These are phyloP conservation scores for Austrolebias charrua DNA, from an alignment of 2,797 vertebrate species.

Conservation along the genomic window DNA sequence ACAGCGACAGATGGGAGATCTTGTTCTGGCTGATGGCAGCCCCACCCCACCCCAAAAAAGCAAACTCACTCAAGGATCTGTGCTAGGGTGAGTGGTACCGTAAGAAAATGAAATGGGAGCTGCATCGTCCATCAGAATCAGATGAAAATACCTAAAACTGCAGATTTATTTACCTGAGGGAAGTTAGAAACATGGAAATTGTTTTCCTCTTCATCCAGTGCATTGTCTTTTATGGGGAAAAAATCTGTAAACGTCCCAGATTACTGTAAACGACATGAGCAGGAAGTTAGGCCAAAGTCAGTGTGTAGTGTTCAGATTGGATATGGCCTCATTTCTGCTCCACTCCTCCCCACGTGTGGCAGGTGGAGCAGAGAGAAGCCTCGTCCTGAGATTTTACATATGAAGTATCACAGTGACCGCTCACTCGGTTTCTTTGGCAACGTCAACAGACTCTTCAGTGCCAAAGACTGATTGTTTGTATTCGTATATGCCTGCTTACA, in stretches of 20 bases:
- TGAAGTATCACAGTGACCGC: slow-evolving; percentile 62
- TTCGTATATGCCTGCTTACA: slow-evolving; percentile 14
- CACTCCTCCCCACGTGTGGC: slow-evolving; percentile 12
- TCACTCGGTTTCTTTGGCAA: slow-evolving; percentile 61
- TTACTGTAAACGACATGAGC: neutral
- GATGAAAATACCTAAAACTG: neutral
- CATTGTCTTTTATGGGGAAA: neutral
- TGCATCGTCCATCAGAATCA: slow-evolving; percentile 5
- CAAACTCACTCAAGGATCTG: neutral
- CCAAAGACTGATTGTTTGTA: slow-evolving; percentile 10
- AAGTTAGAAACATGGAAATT: neutral
- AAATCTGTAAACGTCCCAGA: neutral
- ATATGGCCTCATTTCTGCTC: slow-evolving; percentile 1
- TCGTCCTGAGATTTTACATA: slow-evolving; percentile 69
- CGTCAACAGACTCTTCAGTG: slow-evolving; percentile 45
- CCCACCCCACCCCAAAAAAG: slow-evolving; percentile 3
- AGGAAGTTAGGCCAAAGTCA: neutral
- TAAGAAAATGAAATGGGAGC: slow-evolving; percentile 5
- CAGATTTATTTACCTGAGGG: neutral
- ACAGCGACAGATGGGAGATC: neutral
- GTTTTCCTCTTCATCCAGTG: slow-evolving; percentile 9
- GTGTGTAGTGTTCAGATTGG: neutral
- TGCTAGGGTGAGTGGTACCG: slow-evolving; percentile 8
- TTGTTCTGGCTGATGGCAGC: slow-evolving; percentile 1
- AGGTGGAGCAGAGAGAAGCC: slow-evolving; percentile 18